A percentile compares a stretch with the other conserved stretches of the same genome.
Conservation (phyloP, 92 coral and sea anemone genomes). For the Parazoanthus atlanticus region DNA sequence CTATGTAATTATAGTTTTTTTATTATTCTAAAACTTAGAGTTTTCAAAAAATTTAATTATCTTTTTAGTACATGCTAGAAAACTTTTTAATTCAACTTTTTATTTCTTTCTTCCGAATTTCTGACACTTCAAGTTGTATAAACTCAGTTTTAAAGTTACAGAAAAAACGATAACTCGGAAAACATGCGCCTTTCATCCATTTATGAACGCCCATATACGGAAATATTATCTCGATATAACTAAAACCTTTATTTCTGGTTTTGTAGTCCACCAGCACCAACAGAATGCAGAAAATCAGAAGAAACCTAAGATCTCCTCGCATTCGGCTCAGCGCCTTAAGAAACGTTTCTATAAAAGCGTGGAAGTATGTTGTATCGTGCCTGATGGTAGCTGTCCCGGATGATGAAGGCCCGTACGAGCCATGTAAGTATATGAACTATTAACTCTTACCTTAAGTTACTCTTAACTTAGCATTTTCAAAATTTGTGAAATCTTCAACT, state of each 20-base stretch:
- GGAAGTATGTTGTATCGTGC: constrained; percentile 1
- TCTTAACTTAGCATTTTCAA: too few relatives aligned
- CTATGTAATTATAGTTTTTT: too few relatives aligned
- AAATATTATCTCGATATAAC: background rate
- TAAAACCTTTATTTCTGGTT: background rate
- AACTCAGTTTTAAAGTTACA: too few relatives aligned
- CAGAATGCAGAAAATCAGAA: background rate
- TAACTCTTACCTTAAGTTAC: background rate
- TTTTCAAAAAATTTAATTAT: too few relatives aligned
- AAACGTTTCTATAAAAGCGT: background rate
- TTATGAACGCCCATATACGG: background rate
- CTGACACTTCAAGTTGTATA: too few relatives aligned
- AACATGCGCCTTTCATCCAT: too few relatives aligned
- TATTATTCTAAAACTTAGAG: too few relatives aligned
- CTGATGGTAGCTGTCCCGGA: constrained; percentile 22
- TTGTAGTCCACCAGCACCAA: background rate
- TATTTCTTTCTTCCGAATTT: too few relatives aligned
- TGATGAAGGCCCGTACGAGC: constrained; percentile 2
- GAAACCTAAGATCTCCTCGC: background rate
- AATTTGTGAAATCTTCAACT: too few relatives aligned
- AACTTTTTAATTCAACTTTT: too few relatives aligned
- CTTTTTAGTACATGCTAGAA: too few relatives aligned
- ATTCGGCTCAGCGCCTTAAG: background rate
- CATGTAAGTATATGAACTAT: background rate
- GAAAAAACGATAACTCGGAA: too few relatives aligned